These are phyloP conservation scores for Nothoprocta perdicaria DNA, from an alignment of 2,113 vertebrate species.

Conservation along the genomic window DNA sequence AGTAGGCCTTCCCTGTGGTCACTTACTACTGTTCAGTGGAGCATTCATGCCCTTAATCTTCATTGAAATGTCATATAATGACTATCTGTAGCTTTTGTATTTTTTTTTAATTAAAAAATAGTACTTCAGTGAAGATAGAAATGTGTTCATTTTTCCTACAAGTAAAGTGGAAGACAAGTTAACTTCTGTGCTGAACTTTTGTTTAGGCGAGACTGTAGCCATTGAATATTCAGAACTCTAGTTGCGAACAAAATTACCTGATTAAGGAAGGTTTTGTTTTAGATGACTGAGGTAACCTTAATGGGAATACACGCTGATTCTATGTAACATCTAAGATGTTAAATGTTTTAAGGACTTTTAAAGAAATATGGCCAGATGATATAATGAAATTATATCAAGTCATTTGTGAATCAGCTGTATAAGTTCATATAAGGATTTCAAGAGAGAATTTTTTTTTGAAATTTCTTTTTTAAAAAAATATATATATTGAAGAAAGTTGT, in stretches of 20 bases:
- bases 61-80: background rate
- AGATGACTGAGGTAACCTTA: background rate
- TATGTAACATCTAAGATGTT: background rate
- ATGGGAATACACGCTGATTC: background rate
- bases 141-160: background rate
- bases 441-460: background rate
- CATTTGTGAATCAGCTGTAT: background rate
- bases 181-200: background rate
- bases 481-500: background rate
- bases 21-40: background rate
- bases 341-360: background rate
- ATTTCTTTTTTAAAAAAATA: accelerated
- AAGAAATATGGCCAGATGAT: background rate
- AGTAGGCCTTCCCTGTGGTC: background rate
- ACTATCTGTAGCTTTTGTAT: background rate
- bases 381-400: background rate
- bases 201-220: background rate
- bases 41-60: background rate
- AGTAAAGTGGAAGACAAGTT: background rate
- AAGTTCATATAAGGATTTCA: background rate
- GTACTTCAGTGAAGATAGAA: background rate
- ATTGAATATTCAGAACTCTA: background rate
- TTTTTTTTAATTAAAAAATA: background rate
- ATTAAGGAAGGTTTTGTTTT: background rate
- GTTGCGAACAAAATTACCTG: background rate